These are phyloP conservation scores for Liopterus haemorrhoidalis DNA, from an alignment of 2,888 invertebrate species.

Conservation along the genomic window DNA sequence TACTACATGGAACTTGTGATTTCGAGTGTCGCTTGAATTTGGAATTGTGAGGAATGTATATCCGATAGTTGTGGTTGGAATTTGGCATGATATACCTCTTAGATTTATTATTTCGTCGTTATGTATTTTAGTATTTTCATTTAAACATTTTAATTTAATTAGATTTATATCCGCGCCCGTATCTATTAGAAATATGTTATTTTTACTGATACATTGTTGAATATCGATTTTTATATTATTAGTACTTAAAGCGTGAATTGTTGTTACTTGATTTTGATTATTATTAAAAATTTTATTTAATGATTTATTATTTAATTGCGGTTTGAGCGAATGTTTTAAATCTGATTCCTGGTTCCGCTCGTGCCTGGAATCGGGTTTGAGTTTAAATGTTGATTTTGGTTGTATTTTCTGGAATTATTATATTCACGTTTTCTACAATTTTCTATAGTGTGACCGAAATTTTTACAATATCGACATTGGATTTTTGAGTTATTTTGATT, in stretches of 20 bases:
- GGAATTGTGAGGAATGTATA: constrained; percentile 7
- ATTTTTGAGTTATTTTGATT: constrained; percentile 1
- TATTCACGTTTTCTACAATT: background rate
- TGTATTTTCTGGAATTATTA: too few relatives aligned
- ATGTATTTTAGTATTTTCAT: constrained; percentile 7
- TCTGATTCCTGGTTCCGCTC: too few relatives aligned
- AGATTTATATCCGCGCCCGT: constrained; percentile 15
- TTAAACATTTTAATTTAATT: constrained; percentile 14
- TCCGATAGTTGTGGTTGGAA: constrained; percentile 15
- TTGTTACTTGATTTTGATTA: background rate
- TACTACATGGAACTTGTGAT: constrained; percentile 17
- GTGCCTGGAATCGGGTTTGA: too few relatives aligned
- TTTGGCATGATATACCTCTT: constrained; percentile 13
- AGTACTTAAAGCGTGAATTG: too few relatives aligned
- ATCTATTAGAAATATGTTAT: constrained; percentile 7
- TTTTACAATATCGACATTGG: constrained; percentile 24
- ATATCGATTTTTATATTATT: too few relatives aligned
- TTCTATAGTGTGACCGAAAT: constrained; percentile 16
- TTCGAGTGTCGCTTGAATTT: constrained; percentile 2
- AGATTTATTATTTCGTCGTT: constrained; percentile 18
- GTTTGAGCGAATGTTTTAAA: too few relatives aligned
- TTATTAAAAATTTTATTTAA: background rate
- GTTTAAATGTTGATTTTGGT: too few relatives aligned
- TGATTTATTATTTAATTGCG: too few relatives aligned
- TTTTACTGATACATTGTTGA: background rate